A percentile compares a stretch with the other conserved stretches of the same genome.
Conservation (phyloP, 2,888 invertebrate genomes). For the Mimumesa dahlbomi region DNA sequence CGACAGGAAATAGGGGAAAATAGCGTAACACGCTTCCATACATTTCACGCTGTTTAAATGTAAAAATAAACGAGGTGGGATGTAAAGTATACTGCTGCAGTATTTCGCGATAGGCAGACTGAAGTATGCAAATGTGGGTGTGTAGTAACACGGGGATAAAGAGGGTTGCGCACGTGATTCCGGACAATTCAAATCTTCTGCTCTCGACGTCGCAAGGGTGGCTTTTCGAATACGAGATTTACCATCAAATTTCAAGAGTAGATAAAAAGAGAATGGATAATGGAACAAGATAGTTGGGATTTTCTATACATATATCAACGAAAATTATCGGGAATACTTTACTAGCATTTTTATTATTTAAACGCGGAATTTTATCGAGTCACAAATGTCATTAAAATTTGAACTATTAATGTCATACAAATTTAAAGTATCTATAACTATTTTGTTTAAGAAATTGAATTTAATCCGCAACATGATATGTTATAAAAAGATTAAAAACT, state of each 20-base stretch:
- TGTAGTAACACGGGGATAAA: slow-evolving; percentile 44
- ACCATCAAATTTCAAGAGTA: slow-evolving; percentile 21
- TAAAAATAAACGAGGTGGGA: slow-evolving; percentile 38
- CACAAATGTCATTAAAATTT: too few species aligned
- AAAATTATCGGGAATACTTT: too few species aligned
- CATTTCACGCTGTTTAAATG: slow-evolving; percentile 7
- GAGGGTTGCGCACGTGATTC: slow-evolving; percentile 52
- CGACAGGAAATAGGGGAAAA: too few species aligned
- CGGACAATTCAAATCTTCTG: slow-evolving; percentile 55
- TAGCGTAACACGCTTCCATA: too few species aligned
- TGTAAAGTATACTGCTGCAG: slow-evolving; percentile 16
- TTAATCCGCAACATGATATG: too few species aligned
- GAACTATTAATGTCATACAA: too few species aligned
- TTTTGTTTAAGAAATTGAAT: neutral
- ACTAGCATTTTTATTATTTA: too few species aligned
- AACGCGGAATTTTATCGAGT: too few species aligned
- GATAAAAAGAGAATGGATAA: neutral
- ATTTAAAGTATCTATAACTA: neutral
- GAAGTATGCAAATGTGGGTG: slow-evolving; percentile 50
- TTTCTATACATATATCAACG: too few species aligned
- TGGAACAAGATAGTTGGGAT: too few species aligned
- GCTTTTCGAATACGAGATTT: slow-evolving; percentile 49
- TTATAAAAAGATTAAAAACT: too few species aligned
- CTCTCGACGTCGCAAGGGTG: slow-evolving; percentile 37
- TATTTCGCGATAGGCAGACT: slow-evolving; percentile 39